A percentile compares a stretch with the other conserved stretches of the same genome.
Conservation (phyloP, 2,888 invertebrate species). For the Anarsia innoxiella region DNA sequence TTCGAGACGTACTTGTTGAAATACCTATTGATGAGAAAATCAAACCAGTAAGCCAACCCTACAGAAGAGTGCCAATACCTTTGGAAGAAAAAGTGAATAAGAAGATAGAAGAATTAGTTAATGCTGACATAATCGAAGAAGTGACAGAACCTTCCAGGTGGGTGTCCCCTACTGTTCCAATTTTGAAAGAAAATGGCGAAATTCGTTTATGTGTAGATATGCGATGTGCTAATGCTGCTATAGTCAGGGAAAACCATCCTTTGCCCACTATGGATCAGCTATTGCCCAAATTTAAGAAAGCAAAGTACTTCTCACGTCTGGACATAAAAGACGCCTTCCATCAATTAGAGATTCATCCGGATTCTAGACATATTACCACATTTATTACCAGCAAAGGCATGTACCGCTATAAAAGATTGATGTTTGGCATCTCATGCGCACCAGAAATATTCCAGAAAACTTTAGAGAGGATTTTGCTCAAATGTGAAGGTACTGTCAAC, state of each 20-base stretch:
- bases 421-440: slow-evolving; percentile 46
- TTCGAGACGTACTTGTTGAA: slow-evolving; percentile 10
- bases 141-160: slow-evolving; percentile 16
- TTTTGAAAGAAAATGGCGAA: slow-evolving; percentile 15
- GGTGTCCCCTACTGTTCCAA: slow-evolving; percentile 18
- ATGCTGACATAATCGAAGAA: slow-evolving; percentile 19
- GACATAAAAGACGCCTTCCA: slow-evolving; percentile 39
- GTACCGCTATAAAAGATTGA: slow-evolving; percentile 38
- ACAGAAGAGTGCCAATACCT: slow-evolving; percentile 1
- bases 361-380: slow-evolving; percentile 34
- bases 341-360: slow-evolving; percentile 31
- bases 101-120: slow-evolving; percentile 16
- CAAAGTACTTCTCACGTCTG: slow-evolving; percentile 26
- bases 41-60: neutral
- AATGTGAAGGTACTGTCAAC: slow-evolving; percentile 32
- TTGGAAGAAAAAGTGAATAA: slow-evolving; percentile 17
- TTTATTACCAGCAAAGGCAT: slow-evolving; percentile 37
- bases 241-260: slow-evolving; percentile 19
- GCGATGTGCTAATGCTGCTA: slow-evolving; percentile 12
- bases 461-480: slow-evolving; percentile 30
- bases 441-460: slow-evolving; percentile 35
- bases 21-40: neutral
- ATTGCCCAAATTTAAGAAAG: slow-evolving; percentile 16
- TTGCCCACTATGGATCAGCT: slow-evolving; percentile 15
- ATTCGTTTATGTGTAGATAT: slow-evolving; percentile 6